A percentile compares a stretch with the other conserved stretches of the same genome.
These are phyloP conservation scores for Melanchra persicariae DNA, from an alignment of 2,888 invertebrate genomes.

Conservation along the genomic window DNA sequence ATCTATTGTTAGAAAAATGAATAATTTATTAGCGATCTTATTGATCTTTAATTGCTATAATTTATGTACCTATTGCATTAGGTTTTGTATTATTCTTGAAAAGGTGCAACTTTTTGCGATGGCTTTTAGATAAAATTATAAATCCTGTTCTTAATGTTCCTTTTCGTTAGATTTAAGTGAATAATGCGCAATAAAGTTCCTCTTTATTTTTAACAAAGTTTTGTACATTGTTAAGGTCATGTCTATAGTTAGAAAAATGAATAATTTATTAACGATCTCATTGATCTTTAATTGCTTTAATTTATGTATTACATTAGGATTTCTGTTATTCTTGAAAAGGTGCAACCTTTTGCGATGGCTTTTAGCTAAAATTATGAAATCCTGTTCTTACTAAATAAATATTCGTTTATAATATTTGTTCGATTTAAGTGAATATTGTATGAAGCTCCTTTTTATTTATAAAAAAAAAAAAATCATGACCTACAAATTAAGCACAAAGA, in stretches of 20 bases:
- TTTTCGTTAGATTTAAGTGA: not conserved
- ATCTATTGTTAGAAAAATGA: constrained; percentile 13
- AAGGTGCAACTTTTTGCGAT: not conserved
- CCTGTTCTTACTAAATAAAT: constrained; percentile 17
- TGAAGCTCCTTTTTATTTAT: not conserved
- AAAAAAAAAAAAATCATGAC: too few species aligned
- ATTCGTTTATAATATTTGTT: not conserved
- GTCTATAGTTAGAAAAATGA: constrained; percentile 12
- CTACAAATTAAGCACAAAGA: too few species aligned
- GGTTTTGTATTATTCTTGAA: not conserved
- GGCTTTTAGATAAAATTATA: not conserved
- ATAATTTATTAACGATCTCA: constrained; percentile 23
- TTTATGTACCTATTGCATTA: constrained; percentile 27
- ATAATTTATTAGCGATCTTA: constrained; percentile 23
- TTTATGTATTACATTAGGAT: constrained; percentile 20
- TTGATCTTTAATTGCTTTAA: constrained; percentile 6
- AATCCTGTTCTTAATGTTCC: constrained; percentile 13
- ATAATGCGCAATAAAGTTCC: not conserved
- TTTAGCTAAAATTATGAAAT: not conserved
- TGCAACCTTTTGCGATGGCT: not conserved
- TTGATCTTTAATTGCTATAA: constrained; percentile 8
- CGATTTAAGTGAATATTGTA: not conserved
- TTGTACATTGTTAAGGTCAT: too few species aligned
- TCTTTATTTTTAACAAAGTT: not conserved
- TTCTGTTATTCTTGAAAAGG: not conserved